These are phyloP conservation scores for Hoplostethus mediterraneus DNA, from an alignment of 2,797 vertebrate species.

Conservation along the genomic window DNA sequence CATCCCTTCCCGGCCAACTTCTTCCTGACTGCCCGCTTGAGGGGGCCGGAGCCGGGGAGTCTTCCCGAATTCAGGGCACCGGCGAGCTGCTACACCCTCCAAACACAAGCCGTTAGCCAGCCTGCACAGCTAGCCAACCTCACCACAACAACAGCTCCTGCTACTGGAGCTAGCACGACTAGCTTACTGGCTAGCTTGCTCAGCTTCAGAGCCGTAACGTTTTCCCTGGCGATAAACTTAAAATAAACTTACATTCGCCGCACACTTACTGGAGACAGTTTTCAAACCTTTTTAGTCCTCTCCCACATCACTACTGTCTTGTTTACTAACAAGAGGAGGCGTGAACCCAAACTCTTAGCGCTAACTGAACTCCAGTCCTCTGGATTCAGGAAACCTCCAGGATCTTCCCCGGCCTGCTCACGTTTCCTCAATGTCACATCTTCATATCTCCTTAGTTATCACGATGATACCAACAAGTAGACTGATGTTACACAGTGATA, in stretches of 20 bases:
- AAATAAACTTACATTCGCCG: neutral
- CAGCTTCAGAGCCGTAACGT: neutral
- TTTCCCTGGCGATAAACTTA: neutral
- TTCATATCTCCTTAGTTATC: slow-evolving; percentile 39
- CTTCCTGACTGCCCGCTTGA: slow-evolving; percentile 85
- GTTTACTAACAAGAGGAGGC: neutral
- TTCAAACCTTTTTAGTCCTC: slow-evolving; percentile 10
- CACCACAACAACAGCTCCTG: slow-evolving; percentile 1
- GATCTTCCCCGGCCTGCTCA: slow-evolving; percentile 73
- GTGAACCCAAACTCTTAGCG: neutral
- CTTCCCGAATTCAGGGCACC: slow-evolving; percentile 85
- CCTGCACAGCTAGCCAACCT: slow-evolving; percentile 28
- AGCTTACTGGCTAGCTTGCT: slow-evolving; percentile 38
- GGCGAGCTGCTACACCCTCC: slow-evolving; percentile 64
- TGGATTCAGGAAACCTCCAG: slow-evolving; percentile 72
- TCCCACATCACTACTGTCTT: slow-evolving; percentile 20
- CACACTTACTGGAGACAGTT: neutral
- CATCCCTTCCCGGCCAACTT: slow-evolving; percentile 83
- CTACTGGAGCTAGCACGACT: slow-evolving; percentile 28
- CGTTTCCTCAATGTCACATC: slow-evolving; percentile 69
- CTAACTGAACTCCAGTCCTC: slow-evolving; percentile 20
- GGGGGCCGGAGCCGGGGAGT: slow-evolving; percentile 80
- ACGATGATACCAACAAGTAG: neutral
- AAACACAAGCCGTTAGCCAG: slow-evolving; percentile 47
- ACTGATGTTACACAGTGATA: neutral